These are phyloP conservation scores for Linepithema humile DNA, from an alignment of 1,140 invertebrate genomes.

Conservation along the genomic window DNA sequence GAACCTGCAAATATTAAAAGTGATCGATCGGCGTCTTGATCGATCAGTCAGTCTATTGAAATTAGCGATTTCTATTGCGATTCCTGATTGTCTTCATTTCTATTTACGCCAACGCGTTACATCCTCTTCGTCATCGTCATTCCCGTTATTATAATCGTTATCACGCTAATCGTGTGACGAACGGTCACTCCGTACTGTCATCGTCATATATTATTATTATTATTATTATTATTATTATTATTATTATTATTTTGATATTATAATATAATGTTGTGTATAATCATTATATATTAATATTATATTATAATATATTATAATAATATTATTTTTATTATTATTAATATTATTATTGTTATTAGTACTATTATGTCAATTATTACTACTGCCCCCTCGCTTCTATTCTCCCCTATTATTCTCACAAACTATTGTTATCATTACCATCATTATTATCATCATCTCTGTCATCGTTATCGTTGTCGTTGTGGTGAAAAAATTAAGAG, in stretches of 20 bases:
- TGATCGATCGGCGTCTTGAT: background rate
- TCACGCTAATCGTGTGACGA: background rate
- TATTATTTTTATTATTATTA: conserved; percentile 60
- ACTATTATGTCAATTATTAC: conserved; percentile 43
- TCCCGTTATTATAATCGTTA: conserved; percentile 15
- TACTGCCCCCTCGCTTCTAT: conserved; percentile 44
- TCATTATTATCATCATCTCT: background rate
- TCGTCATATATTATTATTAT: too few species aligned
- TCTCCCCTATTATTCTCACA: background rate
- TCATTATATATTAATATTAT: conserved; percentile 52
- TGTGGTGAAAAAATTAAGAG: conserved; percentile 21
- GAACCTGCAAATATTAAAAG: conserved; percentile 56
- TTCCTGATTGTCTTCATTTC: conserved; percentile 66
- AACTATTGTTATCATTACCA: conserved; percentile 13
- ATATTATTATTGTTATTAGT: conserved; percentile 54
- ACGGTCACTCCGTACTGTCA: too few species aligned
- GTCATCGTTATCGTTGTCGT: conserved; percentile 14
- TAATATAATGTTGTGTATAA: conserved; percentile 60
- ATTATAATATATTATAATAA: conserved; percentile 51
- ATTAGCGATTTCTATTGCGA: conserved; percentile 69
- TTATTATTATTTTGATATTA: conserved; percentile 50
- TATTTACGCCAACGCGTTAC: conserved; percentile 52
- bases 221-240: conserved; percentile 58
- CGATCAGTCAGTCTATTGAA: conserved; percentile 60
- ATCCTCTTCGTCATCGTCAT: conserved; percentile 55